Percentiles rank a stretch among this genome's conserved stretches.
Evolutionary conservation across 2,888 invertebrate genomes (phyloP).

Genomic region (Leptopilina drosophilae): DNA sequence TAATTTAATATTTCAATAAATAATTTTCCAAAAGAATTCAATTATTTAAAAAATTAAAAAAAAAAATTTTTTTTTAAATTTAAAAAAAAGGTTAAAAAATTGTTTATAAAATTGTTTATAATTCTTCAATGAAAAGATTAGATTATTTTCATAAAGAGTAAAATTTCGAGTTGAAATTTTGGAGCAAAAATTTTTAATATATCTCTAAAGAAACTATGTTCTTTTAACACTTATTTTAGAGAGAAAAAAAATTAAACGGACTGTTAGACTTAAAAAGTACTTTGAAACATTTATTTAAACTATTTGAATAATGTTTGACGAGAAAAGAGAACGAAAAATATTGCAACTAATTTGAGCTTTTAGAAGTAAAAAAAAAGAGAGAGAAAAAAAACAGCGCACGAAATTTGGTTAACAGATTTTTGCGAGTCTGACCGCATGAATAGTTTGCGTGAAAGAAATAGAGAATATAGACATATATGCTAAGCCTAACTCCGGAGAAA

Average conservation of each 20-base stretch:
- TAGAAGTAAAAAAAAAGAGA: neutral
- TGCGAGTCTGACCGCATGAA: slow-evolving; percentile 47
- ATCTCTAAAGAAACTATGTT: too few relatives aligned
- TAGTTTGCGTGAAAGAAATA: slow-evolving; percentile 19
- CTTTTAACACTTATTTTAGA: neutral
- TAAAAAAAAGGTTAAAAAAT: too few relatives aligned
- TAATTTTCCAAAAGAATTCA: too few relatives aligned
- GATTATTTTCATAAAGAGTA: too few relatives aligned
- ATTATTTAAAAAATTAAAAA: too few relatives aligned
- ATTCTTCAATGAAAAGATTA: too few relatives aligned
- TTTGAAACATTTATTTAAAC: neutral
- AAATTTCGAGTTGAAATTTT: too few relatives aligned
- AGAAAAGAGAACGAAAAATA: neutral
- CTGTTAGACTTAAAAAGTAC: neutral
- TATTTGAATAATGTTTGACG: neutral
- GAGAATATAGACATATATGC: slow-evolving; percentile 13
- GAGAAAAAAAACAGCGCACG: neutral
- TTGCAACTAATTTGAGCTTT: slow-evolving; percentile 21
- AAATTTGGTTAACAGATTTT: slow-evolving; percentile 42
- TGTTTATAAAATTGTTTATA: too few relatives aligned
- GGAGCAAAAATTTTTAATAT: too few relatives aligned
- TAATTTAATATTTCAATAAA: too few relatives aligned
- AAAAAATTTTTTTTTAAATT: too few relatives aligned
- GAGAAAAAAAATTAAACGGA: neutral
- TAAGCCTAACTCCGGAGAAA: slow-evolving; percentile 15